Conservation (phyloP, 1,140 invertebrate genomes). For the Prorops nasuta region DNA sequence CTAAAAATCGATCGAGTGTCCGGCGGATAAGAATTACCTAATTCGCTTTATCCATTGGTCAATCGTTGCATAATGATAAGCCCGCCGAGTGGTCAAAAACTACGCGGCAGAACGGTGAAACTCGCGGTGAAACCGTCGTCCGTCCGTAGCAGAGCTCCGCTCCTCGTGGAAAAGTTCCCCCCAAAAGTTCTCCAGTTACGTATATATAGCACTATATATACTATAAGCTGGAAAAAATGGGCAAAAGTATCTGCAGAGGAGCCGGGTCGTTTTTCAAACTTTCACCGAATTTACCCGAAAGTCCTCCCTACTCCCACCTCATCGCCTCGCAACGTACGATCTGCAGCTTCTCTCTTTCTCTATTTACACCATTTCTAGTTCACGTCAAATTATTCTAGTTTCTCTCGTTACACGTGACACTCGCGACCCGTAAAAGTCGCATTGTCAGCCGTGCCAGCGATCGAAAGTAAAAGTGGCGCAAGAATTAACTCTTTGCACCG, state of each 20-base stretch:
- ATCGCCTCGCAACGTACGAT: too few relatives aligned
- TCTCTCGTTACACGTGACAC: too few relatives aligned
- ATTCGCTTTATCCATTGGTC: conserved; percentile 23
- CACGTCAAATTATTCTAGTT: too few relatives aligned
- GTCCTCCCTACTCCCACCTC: too few relatives aligned
- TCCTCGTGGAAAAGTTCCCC: conserved; percentile 4
- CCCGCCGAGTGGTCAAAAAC: conserved; percentile 21
- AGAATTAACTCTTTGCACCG: too few relatives aligned
- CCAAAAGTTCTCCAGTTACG: conserved; percentile 13
- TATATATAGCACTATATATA: too few relatives aligned
- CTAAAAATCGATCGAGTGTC: conserved; percentile 11
- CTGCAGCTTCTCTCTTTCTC: too few relatives aligned
- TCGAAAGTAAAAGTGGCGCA: too few relatives aligned
- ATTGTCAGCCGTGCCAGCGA: too few relatives aligned
- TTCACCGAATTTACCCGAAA: conserved; percentile 26
- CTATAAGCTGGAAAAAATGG: conserved; percentile 7
- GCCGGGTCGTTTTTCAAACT: conserved; percentile 12
- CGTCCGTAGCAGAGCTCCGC: conserved; percentile 1
- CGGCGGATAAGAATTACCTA: conserved; percentile 19
- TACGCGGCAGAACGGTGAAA: conserved; percentile 23
- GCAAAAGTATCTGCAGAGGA: conserved; percentile 15
- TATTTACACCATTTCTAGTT: too few relatives aligned
- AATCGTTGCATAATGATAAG: conserved; percentile 38
- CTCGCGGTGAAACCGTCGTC: conserved; percentile 29
- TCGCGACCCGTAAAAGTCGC: too few relatives aligned